Conservation (phyloP, 2,113 vertebrate genomes). For the Pomatorhinus ruficollis region DNA sequence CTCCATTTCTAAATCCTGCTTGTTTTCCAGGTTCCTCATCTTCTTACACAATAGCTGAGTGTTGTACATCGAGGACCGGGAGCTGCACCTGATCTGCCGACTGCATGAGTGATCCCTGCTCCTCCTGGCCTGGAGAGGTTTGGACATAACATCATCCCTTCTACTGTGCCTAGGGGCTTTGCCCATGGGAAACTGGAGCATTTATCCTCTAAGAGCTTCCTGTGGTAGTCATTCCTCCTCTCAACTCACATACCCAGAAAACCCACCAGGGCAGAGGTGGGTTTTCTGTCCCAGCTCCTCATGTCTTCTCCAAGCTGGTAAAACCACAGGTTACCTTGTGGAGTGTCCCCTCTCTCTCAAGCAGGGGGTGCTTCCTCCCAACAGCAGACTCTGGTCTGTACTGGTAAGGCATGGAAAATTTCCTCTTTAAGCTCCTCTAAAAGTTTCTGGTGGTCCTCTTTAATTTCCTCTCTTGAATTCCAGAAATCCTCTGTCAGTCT, state of each 20-base stretch:
- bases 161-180: background rate
- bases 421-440: background rate
- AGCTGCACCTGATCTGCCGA: constrained; percentile 85
- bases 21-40: constrained; percentile 83
- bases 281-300: background rate
- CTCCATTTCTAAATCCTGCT: background rate
- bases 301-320: background rate
- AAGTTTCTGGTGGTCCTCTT: background rate
- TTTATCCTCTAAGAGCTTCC: background rate
- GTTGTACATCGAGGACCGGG: constrained; percentile 85
- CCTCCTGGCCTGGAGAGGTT: background rate
- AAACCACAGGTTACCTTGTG: background rate
- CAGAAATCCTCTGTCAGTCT: background rate
- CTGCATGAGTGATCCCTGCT: constrained; percentile 76
- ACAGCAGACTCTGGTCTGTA: background rate
- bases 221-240: background rate
- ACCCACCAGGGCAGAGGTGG: background rate
- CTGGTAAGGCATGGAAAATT: background rate
- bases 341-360: background rate
- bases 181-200: background rate
- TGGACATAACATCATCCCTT: background rate
- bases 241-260: background rate
- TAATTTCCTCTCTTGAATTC: background rate
- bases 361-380: background rate
- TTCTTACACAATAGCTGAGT: constrained; percentile 92